Base-by-base conservation (phyloP, 2,888 invertebrate species). In the Oscheius myriophilus region DNA sequence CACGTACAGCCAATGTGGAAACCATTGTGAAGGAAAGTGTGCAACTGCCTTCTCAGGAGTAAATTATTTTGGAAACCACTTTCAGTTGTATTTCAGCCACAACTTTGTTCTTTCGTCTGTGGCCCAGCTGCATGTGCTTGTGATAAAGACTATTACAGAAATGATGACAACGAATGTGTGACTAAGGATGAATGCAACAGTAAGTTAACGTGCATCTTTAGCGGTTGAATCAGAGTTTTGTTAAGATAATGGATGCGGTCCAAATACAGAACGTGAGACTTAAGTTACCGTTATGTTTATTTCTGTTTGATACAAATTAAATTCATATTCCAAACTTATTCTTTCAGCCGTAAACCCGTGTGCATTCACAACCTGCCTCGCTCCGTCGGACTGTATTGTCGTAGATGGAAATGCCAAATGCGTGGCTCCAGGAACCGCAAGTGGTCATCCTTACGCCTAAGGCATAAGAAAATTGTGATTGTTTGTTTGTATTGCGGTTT, bases 21-120 rank as follows among this genome's bases (percentile, higher is more conserved):
- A 52, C 16, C 52, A n/a, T n/a, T 63, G 63, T 42, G 63, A 63
- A 41, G 23, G 23, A 9, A 53, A 53, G 52, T 63, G 63, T 23
- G 16, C 51, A 39, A 26, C n/a, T 33, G 61, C 25, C 1, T 23
- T 23, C 33, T 33, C 33, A 6, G 33, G 33, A 9, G 33, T 33
- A 33, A 33, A 33, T 33, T n/a, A n/a, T n/a, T n/a, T n/a, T n/a
- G n/a, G n/a, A n/a, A n/a, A n/a, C n/a, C n/a, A n/a, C n/a, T n/a
- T n/a, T n/a, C n/a, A n/a, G n/a, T n/a, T n/a, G n/a, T n/a, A n/a
- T n/a, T 58, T 58, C 58, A 61, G 61, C 61, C 49, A 11, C 26
- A 11, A 33, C 46, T 39, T 33, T 61, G 61, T n/a, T 49, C 61
- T 3, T 26, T 61, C 14, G 46, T 61, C 33, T 61, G 61, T 61